Evolutionary conservation across 1,140 invertebrate species (phyloP).

Genomic region (Anadara kagoshimensis): DNA sequence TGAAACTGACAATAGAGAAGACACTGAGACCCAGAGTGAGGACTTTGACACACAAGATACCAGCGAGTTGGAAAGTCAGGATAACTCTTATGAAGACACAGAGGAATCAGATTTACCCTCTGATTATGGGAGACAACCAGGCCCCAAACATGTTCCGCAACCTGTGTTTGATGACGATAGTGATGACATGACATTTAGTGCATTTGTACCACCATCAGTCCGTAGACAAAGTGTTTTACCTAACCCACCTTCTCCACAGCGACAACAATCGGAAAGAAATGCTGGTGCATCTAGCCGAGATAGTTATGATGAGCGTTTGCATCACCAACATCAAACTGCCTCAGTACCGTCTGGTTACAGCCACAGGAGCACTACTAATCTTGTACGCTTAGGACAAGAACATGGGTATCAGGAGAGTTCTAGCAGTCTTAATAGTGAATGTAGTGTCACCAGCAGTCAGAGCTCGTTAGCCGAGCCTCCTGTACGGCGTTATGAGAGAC

Average conservation of each 20-base stretch:
- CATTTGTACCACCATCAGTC: conserved; percentile 65
- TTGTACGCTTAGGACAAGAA: not conserved
- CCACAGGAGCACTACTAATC: conserved; percentile 30
- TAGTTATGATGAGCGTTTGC: not conserved
- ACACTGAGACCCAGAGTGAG: conserved; percentile 32
- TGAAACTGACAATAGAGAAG: conserved; percentile 34
- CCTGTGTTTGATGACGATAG: conserved; percentile 39
- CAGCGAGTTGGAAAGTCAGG: conserved; percentile 4
- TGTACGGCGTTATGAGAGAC: conserved; percentile 11
- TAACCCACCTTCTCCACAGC: conserved; percentile 14
- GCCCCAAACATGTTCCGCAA: not conserved
- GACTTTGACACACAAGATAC: conserved; percentile 40
- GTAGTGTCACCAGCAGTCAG: conserved; percentile 12
- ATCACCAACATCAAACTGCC: conserved; percentile 17
- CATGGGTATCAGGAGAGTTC: conserved; percentile 19
- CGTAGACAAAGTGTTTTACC: conserved; percentile 60
- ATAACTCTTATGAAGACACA: conserved; percentile 41
- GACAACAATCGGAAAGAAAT: conserved; percentile 22
- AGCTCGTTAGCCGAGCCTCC: conserved; percentile 14
- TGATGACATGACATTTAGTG: conserved; percentile 67
- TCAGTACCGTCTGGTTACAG: conserved; percentile 25
- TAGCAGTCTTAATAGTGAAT: conserved; percentile 46
- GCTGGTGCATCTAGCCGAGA: conserved; percentile 32
- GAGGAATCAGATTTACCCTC: conserved; percentile 1
- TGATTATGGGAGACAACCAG: not conserved